Percentiles rank a stretch among this genome's conserved stretches.
phyloP scores from a whole-genome alignment of 2,797 vertebrate genomes.

The Antennarius maculatus region DNA sequence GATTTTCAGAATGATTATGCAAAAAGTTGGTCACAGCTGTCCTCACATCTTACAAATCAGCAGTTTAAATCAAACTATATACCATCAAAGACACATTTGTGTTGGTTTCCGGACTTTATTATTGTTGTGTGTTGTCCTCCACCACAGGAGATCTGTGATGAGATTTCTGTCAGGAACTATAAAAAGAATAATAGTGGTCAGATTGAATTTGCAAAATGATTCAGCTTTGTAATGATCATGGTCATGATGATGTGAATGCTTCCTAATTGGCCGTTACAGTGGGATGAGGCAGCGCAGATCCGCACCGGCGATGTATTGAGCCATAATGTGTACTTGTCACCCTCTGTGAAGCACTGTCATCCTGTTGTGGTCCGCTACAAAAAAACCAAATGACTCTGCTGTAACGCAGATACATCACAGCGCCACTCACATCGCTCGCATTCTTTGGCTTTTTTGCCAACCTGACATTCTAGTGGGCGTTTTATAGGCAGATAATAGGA shows the following conservation, averaged over 20 bases:
- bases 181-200: slow-evolving; percentile 69
- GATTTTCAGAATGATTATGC: too few species aligned
- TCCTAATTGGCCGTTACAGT: slow-evolving; percentile 51
- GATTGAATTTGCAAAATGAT: slow-evolving; percentile 71
- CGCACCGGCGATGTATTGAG: slow-evolving; percentile 6
- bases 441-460: slow-evolving; percentile 69
- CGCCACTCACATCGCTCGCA: slow-evolving; percentile 54
- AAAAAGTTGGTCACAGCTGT: too few species aligned
- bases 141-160: slow-evolving; percentile 24
- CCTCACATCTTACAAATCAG: too few species aligned
- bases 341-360: slow-evolving; percentile 34
- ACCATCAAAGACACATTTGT: too few species aligned
- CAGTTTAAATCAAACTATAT: background rate
- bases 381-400: slow-evolving; percentile 31
- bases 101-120: background rate
- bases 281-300: slow-evolving; percentile 31
- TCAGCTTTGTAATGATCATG: slow-evolving; percentile 63
- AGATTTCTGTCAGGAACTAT: slow-evolving; percentile 68
- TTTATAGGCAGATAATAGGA: slow-evolving; percentile 63
- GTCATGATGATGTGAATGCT: slow-evolving; percentile 57
- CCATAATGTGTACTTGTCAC: slow-evolving; percentile 5
- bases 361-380: slow-evolving; percentile 42
- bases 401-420: slow-evolving; percentile 33
- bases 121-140: background rate
- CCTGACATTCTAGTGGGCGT: slow-evolving; percentile 53